Evolutionary conservation across 2,113 vertebrate species (phyloP).

Genomic region (human (Homo sapiens)): GRCh38 chr2:216133501-216134000

Average conservation of each 20-base stretch:
- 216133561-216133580: background rate
- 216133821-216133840: background rate
- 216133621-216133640: background rate
- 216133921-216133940: background rate
- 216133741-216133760: background rate
- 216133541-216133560: background rate
- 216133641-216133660: background rate
- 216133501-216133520: background rate
- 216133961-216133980: background rate
- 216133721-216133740: background rate
- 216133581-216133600: background rate
- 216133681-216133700: background rate
- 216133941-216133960: background rate
- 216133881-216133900: background rate
- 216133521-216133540: background rate
- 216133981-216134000: background rate
- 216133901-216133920: background rate
- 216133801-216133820: background rate
- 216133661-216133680: background rate
- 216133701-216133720: background rate
- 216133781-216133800: background rate
- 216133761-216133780: background rate
- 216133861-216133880: background rate
- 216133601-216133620: background rate
- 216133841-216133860: background rate